Percentiles rank a stretch among this genome's conserved stretches.
Conservation (phyloP, 2,797 vertebrate species). For the Mormyrus hasselquistii region DNA sequence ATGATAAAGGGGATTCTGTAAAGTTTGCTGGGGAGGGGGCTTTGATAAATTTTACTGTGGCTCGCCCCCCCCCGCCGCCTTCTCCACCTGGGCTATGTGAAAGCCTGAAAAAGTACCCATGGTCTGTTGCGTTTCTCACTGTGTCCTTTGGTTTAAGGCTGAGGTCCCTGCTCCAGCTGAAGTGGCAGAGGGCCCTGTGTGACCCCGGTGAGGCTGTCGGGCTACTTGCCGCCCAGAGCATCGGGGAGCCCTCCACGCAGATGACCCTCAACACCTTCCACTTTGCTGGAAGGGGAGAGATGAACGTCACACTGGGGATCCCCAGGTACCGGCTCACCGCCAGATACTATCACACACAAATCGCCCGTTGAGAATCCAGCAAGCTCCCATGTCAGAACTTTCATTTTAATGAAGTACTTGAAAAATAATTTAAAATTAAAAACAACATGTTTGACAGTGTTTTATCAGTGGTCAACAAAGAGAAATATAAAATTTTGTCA, state of each 20-base stretch:
- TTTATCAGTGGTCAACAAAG: background rate
- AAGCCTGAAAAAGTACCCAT: background rate
- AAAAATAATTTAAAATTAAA: background rate
- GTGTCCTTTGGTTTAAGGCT: conserved; percentile 56
- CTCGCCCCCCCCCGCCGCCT: no score
- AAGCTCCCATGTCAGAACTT: background rate
- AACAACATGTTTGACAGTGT: background rate
- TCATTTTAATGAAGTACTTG: background rate
- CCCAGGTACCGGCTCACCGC: conserved; percentile 67
- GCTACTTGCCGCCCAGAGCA: conserved; percentile 91
- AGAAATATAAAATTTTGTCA: background rate
- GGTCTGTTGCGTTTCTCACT: background rate
- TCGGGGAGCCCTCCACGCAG: conserved; percentile 95
- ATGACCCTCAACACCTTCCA: conserved; percentile 99
- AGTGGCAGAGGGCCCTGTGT: conserved; percentile 92
- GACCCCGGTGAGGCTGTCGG: conserved; percentile 95
- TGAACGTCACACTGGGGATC: conserved; percentile 97
- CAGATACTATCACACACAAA: background rate
- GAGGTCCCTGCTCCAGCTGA: conserved; percentile 74
- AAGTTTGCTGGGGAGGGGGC: background rate
- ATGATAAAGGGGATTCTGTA: background rate
- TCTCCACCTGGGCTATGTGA: background rate
- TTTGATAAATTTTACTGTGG: background rate
- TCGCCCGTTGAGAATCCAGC: background rate
- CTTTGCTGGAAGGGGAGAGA: conserved; percentile 97